Conservation (phyloP, 2,888 invertebrate genomes). For the Eulithis prunata region DNA sequence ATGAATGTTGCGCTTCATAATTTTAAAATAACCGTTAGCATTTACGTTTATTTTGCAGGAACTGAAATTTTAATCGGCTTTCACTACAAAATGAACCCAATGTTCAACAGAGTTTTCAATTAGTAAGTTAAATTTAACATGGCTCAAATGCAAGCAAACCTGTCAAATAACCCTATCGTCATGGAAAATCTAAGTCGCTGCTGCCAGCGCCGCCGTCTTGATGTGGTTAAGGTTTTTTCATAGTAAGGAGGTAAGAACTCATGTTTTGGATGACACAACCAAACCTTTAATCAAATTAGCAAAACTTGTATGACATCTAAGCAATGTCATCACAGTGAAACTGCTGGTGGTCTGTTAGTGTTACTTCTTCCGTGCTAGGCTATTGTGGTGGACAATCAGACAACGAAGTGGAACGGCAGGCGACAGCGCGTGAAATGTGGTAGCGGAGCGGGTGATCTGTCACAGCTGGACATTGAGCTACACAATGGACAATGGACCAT, state of each 20-base stretch:
- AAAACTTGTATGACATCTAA: no score
- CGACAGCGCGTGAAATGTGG: slow-evolving; percentile 58
- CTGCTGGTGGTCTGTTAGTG: not conserved
- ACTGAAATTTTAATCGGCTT: not conserved
- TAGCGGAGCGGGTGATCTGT: slow-evolving; percentile 42
- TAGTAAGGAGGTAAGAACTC: no score
- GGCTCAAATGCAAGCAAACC: not conserved
- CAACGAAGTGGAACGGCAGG: slow-evolving; percentile 51
- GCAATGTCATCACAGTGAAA: not conserved
- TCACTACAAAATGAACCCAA: not conserved
- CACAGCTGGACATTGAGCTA: slow-evolving; percentile 26
- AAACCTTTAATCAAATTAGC: no score
- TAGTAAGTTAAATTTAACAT: not conserved
- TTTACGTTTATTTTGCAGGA: slow-evolving; percentile 24
- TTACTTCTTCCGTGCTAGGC: slow-evolving; percentile 30
- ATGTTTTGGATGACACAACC: no score
- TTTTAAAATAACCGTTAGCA: slow-evolving; percentile 36
- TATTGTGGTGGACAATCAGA: slow-evolving; percentile 47
- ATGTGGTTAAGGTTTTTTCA: no score
- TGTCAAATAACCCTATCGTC: no score
- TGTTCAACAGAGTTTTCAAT: not conserved
- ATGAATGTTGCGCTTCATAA: slow-evolving; percentile 33
- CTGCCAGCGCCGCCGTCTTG: no score
- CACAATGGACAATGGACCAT: no score
- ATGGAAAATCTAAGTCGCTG: no score